Base-by-base conservation (phyloP, 2,888 invertebrate species). In the Eledone cirrhosa region DNA sequence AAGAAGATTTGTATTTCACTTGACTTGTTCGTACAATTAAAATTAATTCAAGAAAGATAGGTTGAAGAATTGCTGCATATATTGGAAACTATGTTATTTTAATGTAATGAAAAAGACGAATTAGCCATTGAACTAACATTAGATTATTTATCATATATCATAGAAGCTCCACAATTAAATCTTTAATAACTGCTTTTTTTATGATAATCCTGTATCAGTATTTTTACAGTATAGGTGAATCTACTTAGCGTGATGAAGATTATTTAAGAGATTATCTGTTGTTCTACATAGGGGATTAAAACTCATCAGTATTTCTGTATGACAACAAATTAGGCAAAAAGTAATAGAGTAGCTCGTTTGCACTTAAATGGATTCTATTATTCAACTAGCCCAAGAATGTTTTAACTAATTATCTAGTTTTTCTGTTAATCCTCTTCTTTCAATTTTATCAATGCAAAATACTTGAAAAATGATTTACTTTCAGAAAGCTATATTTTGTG, bases 201-300 rank as follows among this genome's bases (percentile, higher is more conserved):
- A 72, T 72, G 14, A 72, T 72, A 72, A 72, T 72, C 72, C 41
- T 72, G 33, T 72, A 72, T 72, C 22, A n/a, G 72, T 72, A 72
- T 72, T 72, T 72, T 72, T 72, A 72, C 72, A 41, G 72, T 72
- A 41, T 72, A 72, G 72, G 72, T 72, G 72, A 72, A 72, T 72
- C 72, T 41, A 72, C 72, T 72, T 72, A 72, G 72, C 41, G 22
- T n/a, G n/a, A 72, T n/a, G 72, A 31, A 72, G 72, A 72, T 72
- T 72, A 72, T 22, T 33, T 16, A 72, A n/a, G 72, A 33, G 72
- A 72, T 72, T 33, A 72, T 72, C 72, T 41, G 41, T 41, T 41
- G 41, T 41, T 41, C 41, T 41, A 41, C 41, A 41, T 41, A 41
- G 41, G n/a, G 31, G 72, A 72, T 72, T 72, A 72, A 22, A 72